Percentiles rank a stretch among this genome's conserved stretches.
These are phyloP conservation scores for Xenentodon cancila DNA, from an alignment of 2,797 vertebrate genomes.

Conservation along the genomic window DNA sequence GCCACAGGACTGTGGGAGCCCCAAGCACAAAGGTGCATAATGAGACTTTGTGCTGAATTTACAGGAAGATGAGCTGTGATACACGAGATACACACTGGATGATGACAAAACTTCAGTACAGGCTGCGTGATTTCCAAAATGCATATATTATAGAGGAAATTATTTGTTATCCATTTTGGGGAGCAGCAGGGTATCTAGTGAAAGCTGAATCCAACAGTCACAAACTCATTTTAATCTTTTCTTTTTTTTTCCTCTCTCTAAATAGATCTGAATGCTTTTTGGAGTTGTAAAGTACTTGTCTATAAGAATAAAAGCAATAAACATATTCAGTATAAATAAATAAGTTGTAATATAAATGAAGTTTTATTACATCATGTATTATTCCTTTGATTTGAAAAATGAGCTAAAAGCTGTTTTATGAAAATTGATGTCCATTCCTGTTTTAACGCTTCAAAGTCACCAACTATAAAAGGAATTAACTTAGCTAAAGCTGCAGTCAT, in stretches of 20 bases:
- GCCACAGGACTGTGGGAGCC: conserved; percentile 31
- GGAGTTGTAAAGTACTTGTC: not conserved
- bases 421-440: not conserved
- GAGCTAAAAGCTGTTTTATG: conserved; percentile 1
- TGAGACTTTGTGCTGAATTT: conserved; percentile 26
- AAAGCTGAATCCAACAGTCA: not conserved
- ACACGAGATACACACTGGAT: conserved; percentile 10
- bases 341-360: not conserved
- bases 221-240: not conserved
- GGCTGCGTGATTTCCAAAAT: conserved; percentile 2
- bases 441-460: conserved; percentile 9
- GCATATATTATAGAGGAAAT: conserved; percentile 7
- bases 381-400: conserved; percentile 3
- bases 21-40: conserved; percentile 40
- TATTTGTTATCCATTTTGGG: conserved; percentile 4
- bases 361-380: not conserved
- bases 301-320: not conserved
- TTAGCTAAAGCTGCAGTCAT: not conserved
- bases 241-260: no score
- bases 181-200: conserved; percentile 2
- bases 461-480: not conserved
- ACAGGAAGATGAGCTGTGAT: conserved; percentile 8
- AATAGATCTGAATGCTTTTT: not conserved
- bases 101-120: conserved; percentile 4
- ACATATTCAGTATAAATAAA: not conserved